Base-by-base conservation (phyloP, 2,888 invertebrate genomes). In the Nematopogon swammerdamellus region DNA sequence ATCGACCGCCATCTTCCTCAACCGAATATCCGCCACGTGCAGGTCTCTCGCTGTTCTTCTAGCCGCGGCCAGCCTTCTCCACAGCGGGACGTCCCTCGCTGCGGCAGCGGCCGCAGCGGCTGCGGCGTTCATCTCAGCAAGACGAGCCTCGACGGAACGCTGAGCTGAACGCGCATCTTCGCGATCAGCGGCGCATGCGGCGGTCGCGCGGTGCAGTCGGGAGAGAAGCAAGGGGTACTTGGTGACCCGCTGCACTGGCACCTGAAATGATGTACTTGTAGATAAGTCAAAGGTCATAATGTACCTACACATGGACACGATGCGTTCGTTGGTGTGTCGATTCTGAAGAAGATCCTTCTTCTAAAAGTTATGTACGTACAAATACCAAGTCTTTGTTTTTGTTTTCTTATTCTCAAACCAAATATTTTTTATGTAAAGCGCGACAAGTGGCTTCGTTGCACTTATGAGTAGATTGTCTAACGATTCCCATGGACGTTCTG, bases 181-280 rank as follows among this genome's bases (percentile, higher is more conserved):
- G 53, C 92, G 85, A 53, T 89, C 89, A 51, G 92, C 91, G 58
- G 92, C 87, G 60, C 92, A 91, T 30, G 82, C 72, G 2, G 95
- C 93, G 14, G 96, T 96, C 44, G 94, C 92, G 76, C 96, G 95
- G 64, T 91, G 86, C 57, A 97, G 81, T 51, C 97, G 87, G 45
- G 93, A 92, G 63, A 97, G 80, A 57, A 97, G 82, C 60, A 97
- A 82, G 45, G 97, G 97, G 81, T 97, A 97, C 80, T 96, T 96
- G 60, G 97, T 97, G 60, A 97, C 95, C 70, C 97, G 85, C 81
- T 97, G 97, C 55, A 97, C 96, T 56, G 97, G 97, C 60, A 94
- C 90, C 90, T 91, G 61, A 51, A 63, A 56, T 42, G n/a, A n/a
- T n/a, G n/a, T n/a, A 18, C 20, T n/a, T 42, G 42, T 8, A 47